Evolutionary conservation across 2,888 invertebrate species (phyloP), one percentile per base, ranked within the genome.

Genomic region (Rhabditoides inermis): DNA sequence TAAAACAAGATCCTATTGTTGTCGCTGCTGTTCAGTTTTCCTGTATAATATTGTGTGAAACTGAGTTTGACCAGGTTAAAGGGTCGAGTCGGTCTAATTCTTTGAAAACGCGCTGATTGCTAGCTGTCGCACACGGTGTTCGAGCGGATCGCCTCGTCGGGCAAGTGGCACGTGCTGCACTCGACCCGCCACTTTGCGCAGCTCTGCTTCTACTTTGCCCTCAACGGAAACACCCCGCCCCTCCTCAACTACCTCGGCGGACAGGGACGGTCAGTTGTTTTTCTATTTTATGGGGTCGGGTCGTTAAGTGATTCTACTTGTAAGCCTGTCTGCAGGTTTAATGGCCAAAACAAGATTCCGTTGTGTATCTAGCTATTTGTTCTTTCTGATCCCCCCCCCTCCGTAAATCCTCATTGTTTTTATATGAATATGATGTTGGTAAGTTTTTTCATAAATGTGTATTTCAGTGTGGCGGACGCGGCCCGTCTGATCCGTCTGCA

Each of bases 151-250:
- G 85, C 88, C 71, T 80, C 82, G 47, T 80, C 81, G 12, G 83
- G 82, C 58, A 81, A 83, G 53, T 91, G 86, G 79, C 84, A 90
- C 50, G 68, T 79, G 5, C 78, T 91, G 39, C 83, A 88, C 69
- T 91, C 90, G 0, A 94, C 95, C 0, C 83, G 95, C 35, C 92
- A 94, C 80, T 95, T 88, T 77, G 95, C 94, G 0, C 85, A 88
- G 0, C 81, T 98, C 78, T 83, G 84, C 0, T 95, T 95, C 79
- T 87, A 90, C 78, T 82, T 90, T 47, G 58, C 69, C 5, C 53
- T 75, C 23, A 75, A 74, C 47, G 65, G 63, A 26, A 65, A 66
- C 41, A 62, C 68, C 41, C 56, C 64, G 5, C 67, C 65, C 12
- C 56, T 73, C 30, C 57, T 73, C 23, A 66, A 71, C 27, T 63